phyloP scores from a whole-genome alignment of 30 jellyfish, hydroid and myxozoan genomes.

The Phacellophora camtschatica region DNA sequence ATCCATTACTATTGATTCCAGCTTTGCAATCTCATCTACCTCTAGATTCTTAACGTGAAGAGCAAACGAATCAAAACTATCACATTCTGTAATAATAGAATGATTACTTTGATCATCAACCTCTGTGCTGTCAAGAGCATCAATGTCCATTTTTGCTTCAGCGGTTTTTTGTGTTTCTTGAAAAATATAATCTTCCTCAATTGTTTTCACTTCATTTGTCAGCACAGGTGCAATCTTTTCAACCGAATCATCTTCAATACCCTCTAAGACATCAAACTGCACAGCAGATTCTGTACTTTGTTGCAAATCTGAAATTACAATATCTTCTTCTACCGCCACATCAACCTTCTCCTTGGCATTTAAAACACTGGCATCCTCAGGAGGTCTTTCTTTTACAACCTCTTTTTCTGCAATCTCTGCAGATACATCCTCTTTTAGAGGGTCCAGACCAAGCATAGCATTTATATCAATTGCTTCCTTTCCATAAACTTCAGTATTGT shows the following conservation, averaged over 20 bases:
- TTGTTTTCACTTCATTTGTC: neutral
- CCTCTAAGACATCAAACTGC: constrained; percentile 5
- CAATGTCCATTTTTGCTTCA: constrained; percentile 24
- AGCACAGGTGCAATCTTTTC: too few relatives aligned
- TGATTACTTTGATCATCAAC: constrained; percentile 7
- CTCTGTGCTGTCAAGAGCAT: neutral
- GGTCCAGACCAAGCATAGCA: constrained; percentile 55
- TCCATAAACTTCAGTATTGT: constrained; percentile 54
- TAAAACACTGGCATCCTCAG: too few relatives aligned
- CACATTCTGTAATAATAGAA: neutral
- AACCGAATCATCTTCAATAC: neutral
- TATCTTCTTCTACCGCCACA: constrained; percentile 29
- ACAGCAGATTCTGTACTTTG: constrained; percentile 12
- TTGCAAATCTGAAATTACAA: neutral
- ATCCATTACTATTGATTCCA: neutral
- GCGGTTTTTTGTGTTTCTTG: neutral
- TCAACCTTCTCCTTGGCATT: neutral
- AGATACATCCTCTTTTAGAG: constrained; percentile 53
- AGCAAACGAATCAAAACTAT: constrained; percentile 59
- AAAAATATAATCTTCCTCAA: constrained; percentile 11
- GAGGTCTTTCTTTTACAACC: constrained; percentile 13
- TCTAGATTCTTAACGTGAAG: constrained; percentile 23
- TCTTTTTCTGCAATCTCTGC: constrained; percentile 15
- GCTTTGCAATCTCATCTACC: neutral
- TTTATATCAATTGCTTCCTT: constrained; percentile 53